Conservation (phyloP, 2,113 vertebrate species). For the Hemiscyllium ocellatum region DNA sequence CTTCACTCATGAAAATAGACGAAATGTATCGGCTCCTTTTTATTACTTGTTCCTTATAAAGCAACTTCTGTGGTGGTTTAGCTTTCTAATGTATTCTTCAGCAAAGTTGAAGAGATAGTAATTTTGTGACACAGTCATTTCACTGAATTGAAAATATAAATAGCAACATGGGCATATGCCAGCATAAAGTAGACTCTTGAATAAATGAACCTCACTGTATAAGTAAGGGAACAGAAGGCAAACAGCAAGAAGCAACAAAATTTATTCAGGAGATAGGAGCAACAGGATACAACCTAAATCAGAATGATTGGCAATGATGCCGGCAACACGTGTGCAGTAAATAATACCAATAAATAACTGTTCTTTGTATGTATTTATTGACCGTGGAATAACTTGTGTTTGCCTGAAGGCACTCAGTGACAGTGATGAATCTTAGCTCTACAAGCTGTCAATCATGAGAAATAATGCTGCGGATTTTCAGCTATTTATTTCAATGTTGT, state of each 20-base stretch:
- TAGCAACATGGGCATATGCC: neutral
- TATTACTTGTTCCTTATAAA: neutral
- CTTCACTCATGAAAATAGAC: neutral
- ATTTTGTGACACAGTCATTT: neutral
- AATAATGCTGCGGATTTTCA: neutral
- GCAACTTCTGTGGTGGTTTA: neutral
- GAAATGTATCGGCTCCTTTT: neutral
- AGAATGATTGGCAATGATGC: conserved; percentile 17
- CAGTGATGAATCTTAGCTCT: conserved; percentile 47
- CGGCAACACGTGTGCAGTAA: neutral
- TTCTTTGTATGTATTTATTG: conserved; percentile 27
- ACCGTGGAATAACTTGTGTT: neutral
- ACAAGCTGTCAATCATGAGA: conserved; percentile 49
- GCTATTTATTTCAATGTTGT: neutral
- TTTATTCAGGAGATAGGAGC: neutral
- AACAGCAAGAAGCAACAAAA: conserved; percentile 16
- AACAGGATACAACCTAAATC: neutral
- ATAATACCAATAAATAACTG: neutral
- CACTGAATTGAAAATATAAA: neutral
- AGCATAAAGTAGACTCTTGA: neutral
- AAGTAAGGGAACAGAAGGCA: neutral
- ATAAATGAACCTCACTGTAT: neutral
- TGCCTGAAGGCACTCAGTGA: conserved; percentile 47
- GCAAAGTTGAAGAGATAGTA: neutral
- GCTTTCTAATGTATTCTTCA: neutral